Evolutionary conservation across 2,113 vertebrate genomes (phyloP), one percentile per base, ranked within the genome.

Genomic region (Oryzias javanicus): DNA sequence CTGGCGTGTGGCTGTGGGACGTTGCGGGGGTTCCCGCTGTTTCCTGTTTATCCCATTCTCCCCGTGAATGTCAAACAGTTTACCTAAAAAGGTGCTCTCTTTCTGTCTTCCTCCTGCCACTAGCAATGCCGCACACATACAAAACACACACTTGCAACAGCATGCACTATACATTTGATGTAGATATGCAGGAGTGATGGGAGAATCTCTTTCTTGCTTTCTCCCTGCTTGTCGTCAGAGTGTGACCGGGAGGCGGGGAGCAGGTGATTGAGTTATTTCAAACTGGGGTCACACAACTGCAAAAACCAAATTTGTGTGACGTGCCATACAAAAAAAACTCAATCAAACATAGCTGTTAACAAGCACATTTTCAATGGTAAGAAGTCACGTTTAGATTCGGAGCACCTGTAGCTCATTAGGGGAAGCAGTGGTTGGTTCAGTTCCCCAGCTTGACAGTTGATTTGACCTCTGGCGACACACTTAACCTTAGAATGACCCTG

Each of bases 21-120:
- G 78, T 60, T 54, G 81, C 65, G 80, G 79, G 79, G 81, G 81
- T 85, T 84, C 79, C 50, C 53, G 1, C 45, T 58, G 64, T 59
- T 88, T 89, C 89, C 89, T 91, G 90, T 91, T 91, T 89, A 89
- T 84, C 81, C 74, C 80, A 79, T 90, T 78, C 60, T 84, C 82
- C 74, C 77, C 42, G 52, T 77, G 75, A 72, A 86, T 84, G 83
- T 91, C 88, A 88, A 89, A 90, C 86, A 87, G 79, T 90, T 91
- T 89, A 87, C 79, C 86, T 86, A 89, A 89, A 79, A 82, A 84
- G 87, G 87, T 86, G 65, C 78, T 79, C 72, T 82, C 78, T 70
- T 66, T 75, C 63, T 71, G 72, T 81, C 84, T 78, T 80, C 72
- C 54, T 45, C 81, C 76, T 72, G 62, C 72, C 79, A 55, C 52